Percentiles rank a stretch among this genome's conserved stretches.
Conservation (phyloP, 2,797 vertebrate genomes). For the Macropus fuliginosus region DNA sequence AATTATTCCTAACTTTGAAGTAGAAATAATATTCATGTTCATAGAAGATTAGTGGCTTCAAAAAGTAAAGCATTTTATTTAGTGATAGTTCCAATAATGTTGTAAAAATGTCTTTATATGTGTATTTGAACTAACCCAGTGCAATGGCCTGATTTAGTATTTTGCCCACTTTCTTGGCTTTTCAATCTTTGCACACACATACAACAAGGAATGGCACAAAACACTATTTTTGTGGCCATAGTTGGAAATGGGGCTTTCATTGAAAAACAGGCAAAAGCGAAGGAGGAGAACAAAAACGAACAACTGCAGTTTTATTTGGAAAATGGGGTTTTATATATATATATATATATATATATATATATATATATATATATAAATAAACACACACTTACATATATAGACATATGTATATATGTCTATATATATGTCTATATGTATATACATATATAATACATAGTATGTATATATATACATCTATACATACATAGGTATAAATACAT, state of each 20-base stretch:
- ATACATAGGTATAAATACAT: neutral
- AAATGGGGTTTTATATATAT: neutral
- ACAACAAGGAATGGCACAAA: slow-evolving; percentile 73
- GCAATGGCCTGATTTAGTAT: slow-evolving; percentile 69
- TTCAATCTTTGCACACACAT: slow-evolving; percentile 48
- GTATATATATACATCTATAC: neutral
- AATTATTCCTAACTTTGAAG: slow-evolving; percentile 79
- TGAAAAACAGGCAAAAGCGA: slow-evolving; percentile 69
- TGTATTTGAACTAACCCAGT: slow-evolving; percentile 68
- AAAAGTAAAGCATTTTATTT: slow-evolving; percentile 75
- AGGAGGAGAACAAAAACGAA: neutral
- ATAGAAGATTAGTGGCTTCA: slow-evolving; percentile 76
- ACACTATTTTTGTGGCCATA: slow-evolving; percentile 50
- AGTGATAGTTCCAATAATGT: slow-evolving; percentile 75
- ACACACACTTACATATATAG: too few species aligned
- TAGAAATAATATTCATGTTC: slow-evolving; percentile 69
- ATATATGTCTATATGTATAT: too few species aligned
- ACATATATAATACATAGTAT: too few species aligned
- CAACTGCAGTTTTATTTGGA: neutral
- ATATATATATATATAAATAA: neutral
- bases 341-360: neutral
- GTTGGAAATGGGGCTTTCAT: slow-evolving; percentile 77
- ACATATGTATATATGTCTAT: too few species aligned
- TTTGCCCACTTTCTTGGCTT: slow-evolving; percentile 69
- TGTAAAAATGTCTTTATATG: slow-evolving; percentile 69